Conservation (phyloP, 2,888 invertebrate genomes). For the Adelphocoris suturalis region DNA sequence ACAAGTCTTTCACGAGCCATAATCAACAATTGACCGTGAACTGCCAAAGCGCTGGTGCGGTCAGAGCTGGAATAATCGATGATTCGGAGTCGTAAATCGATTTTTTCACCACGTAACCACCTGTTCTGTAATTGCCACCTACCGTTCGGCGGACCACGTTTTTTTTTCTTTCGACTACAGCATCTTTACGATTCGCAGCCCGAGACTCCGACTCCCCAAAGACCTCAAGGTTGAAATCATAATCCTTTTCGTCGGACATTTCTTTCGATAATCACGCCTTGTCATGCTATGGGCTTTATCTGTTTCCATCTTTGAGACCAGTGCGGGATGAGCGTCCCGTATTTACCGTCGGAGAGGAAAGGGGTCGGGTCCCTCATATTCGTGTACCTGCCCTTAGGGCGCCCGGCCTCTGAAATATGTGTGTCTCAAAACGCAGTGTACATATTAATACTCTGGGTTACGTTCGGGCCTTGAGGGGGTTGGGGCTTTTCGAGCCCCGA, state of each 20-base stretch:
- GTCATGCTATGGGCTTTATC: constrained; percentile 67
- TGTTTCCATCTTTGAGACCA: constrained; percentile 59
- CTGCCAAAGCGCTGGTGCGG: not conserved
- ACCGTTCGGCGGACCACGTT: constrained; percentile 23
- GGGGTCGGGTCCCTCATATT: constrained; percentile 38
- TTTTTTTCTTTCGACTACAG: not conserved
- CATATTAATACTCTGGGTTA: constrained; percentile 51
- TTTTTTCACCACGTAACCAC: constrained; percentile 23
- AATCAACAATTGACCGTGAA: constrained; percentile 29
- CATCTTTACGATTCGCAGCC: constrained; percentile 13
- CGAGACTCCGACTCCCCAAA: not conserved
- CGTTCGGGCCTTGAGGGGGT: constrained; percentile 28
- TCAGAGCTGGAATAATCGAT: constrained; percentile 14
- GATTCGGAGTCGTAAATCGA: constrained; percentile 32
- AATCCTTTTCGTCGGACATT: constrained; percentile 18
- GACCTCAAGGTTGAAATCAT: constrained; percentile 24
- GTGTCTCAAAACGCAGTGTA: constrained; percentile 51
- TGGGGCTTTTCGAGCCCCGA: not conserved
- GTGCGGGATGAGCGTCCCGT: constrained; percentile 43
- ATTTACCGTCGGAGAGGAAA: constrained; percentile 33
- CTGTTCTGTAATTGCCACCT: constrained; percentile 32
- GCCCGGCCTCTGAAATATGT: constrained; percentile 47
- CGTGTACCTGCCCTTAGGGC: constrained; percentile 33
- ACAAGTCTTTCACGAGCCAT: constrained; percentile 3
- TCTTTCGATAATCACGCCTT: constrained; percentile 64